Percentiles rank a stretch among this genome's conserved stretches.
phyloP scores from a whole-genome alignment of 1,140 invertebrate species.

The Heliconius hewitsoni region DNA sequence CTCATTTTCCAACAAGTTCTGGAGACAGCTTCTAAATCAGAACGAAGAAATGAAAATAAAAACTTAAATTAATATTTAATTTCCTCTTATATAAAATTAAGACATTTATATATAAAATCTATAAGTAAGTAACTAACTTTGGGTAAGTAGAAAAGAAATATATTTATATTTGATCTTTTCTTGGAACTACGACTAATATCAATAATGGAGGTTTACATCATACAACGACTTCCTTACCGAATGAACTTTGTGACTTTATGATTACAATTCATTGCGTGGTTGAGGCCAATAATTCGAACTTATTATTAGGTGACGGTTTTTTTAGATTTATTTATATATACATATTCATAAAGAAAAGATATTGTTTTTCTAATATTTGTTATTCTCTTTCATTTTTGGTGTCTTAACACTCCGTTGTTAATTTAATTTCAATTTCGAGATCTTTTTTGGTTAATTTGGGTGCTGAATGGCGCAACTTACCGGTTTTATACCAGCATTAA shows the following conservation, averaged over 20 bases:
- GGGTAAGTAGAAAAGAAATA: background rate
- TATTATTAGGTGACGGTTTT: background rate
- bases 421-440: too few species aligned
- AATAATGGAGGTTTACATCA: background rate
- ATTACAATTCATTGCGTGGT: background rate
- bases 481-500: too few species aligned
- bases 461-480: too few species aligned
- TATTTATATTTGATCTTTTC: background rate
- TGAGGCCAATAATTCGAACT: conserved; percentile 3
- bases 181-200: background rate
- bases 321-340: background rate
- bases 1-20: too few species aligned
- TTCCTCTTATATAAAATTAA: too few species aligned
- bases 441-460: too few species aligned
- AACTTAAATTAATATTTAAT: too few species aligned
- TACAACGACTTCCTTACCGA: background rate
- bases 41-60: too few species aligned
- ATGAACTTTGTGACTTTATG: background rate
- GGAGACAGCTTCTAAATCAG: too few species aligned
- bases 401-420: too few species aligned
- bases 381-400: too few species aligned
- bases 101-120: background rate
- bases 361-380: too few species aligned
- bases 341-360: background rate
- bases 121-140: background rate